These are phyloP conservation scores for Pogonognathellus flavescens DNA, from an alignment of 1,140 invertebrate species.

Conservation along the genomic window DNA sequence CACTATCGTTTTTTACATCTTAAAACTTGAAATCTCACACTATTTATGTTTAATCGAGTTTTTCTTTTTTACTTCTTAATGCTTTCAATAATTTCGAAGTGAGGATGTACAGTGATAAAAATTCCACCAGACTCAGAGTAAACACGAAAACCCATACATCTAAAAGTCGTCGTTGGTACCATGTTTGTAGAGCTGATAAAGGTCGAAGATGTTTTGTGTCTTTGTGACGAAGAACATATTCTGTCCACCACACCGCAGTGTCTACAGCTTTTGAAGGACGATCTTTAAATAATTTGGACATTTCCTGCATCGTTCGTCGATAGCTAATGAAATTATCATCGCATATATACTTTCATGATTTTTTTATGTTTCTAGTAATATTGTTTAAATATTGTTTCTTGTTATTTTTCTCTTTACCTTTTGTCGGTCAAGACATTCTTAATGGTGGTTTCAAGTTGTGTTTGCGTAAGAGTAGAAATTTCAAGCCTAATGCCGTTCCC, in stretches of 20 bases:
- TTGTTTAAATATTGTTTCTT: neutral
- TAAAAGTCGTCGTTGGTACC: slow-evolving; percentile 37
- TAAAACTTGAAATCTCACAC: no score
- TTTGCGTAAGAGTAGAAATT: neutral
- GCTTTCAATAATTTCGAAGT: no score
- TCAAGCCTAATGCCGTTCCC: slow-evolving; percentile 42
- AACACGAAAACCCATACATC: slow-evolving; percentile 50
- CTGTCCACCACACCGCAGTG: slow-evolving; percentile 56
- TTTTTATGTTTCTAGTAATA: neutral
- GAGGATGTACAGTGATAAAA: neutral
- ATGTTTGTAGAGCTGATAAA: slow-evolving; percentile 18
- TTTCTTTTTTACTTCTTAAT: no score
- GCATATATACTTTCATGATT: neutral
- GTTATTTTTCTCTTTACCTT: slow-evolving; percentile 19
- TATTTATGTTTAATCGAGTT: no score
- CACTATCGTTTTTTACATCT: no score
- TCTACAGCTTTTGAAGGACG: slow-evolving; percentile 45
- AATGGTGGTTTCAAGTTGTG: slow-evolving; percentile 18
- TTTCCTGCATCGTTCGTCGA: slow-evolving; percentile 44
- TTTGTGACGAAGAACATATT: slow-evolving; percentile 62
- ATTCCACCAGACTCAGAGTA: neutral
- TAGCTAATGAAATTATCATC: neutral
- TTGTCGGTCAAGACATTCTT: neutral
- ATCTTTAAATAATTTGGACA: slow-evolving; percentile 55
- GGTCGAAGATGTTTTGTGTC: slow-evolving; percentile 4